Base-by-base conservation (phyloP, 2,888 invertebrate genomes). In the Megastigmus dorsalis region DNA sequence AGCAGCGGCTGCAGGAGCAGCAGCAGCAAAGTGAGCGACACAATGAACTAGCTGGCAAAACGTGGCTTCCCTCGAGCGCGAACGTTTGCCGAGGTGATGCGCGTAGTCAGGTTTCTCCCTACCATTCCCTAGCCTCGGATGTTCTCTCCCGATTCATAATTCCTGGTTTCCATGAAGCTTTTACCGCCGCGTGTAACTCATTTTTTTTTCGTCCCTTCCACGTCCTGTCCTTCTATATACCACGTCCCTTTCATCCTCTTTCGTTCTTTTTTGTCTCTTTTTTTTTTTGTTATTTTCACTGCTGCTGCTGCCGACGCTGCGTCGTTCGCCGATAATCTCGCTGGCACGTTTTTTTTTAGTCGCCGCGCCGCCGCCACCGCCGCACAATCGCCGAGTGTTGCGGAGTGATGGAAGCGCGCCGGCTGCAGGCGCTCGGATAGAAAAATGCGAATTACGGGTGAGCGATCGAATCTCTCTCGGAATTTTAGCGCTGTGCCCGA, bases 61-160 rank as follows among this genome's bases (percentile, higher is more conserved):
- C n/a, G n/a, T n/a, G 28, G 15, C n/a, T n/a, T 13, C n/a, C 28
- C 3, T 26, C 28, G 23, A 1, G 4, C 23, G 15, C 43, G 15
- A 20, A 18, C 45, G 6, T 9, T 45, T 7, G 7, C 43, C 43
- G 7, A 3, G 13, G 6, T 20, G 18, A 48, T n/a, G n/a, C n/a
- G n/a, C n/a, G n/a, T n/a, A n/a, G n/a, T n/a, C n/a, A n/a, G n/a
- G n/a, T n/a, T n/a, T n/a, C n/a, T n/a, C n/a, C n/a, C n/a, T n/a
- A n/a, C n/a, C n/a, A 48, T 23, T 23, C 48, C 9, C 18, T 9
- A 55, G 18, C 20, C 36, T 10, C 28, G 62, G 45, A 45, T 48
- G 62, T 26, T 63, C 28, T 63, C 28, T 9, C 54, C 30, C 26
- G 55, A 66, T 55, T 66, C 66, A 52, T 65, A 52, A 65, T 65